Base-by-base conservation (phyloP, 2,888 invertebrate species). In the Cryptocephalus primarius region DNA sequence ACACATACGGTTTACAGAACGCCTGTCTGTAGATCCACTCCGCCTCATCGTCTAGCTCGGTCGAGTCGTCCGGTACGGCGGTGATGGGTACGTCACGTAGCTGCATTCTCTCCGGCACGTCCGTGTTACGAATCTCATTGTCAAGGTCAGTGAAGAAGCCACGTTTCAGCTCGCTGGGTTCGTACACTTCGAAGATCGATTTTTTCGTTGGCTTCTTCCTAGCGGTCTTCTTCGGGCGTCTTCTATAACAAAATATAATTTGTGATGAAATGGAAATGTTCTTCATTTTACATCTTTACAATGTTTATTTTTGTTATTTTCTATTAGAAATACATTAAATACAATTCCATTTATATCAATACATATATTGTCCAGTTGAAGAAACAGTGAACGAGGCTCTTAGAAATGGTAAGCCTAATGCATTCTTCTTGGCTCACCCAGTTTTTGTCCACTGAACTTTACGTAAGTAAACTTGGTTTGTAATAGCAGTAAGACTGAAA, bases 1-100 rank as follows among this genome's bases (percentile, higher is more conserved):
- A 90, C 1, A 93, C 82, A 0, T 88, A 78, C 1, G 85, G 79
- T 56, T 86, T 87, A 55, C 83, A 79, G 72, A 97, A 97, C 0
- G 92, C 95, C 65, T 89, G 88, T 57, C 88, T 88, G 68, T 91
- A 94, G 54, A 99, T 95, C 99, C 99, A 99, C 59, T 93, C 88
- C 0, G 97, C 89, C 67, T 99, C 99, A 45, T 90, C 87, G 44
- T 92, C 88, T 38, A 97, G 66, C 67, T 99, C 97, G 0, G 82
- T 82, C 10, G 88, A 88, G 49, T 85, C 87, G 61, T 90, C 88
- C 0, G 83, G 77, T 0, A 88, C 88, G 0, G 88, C 70, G 0
- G 86, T 87, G 3, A 95, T 84, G 0, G 93, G 92, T 39, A 92
- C 82, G 60, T 86, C 83, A 1, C 96, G 80, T 45, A 94, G 73